Conservation (phyloP, 2,113 vertebrate species). For the Antechinus stuartii region DNA sequence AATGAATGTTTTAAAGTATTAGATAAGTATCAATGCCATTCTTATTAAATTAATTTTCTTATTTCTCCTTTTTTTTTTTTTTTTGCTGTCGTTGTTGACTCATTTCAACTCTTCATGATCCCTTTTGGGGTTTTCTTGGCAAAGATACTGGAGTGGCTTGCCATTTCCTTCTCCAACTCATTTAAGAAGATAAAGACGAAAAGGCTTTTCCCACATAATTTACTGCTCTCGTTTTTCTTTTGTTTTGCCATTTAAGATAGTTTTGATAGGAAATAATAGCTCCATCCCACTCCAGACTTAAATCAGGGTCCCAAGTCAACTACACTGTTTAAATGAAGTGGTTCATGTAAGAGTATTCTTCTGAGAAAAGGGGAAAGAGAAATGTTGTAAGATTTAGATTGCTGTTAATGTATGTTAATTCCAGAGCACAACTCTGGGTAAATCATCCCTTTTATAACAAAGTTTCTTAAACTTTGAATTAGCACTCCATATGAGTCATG, state of each 20-base stretch:
- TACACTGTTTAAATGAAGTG: not conserved
- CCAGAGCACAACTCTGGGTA: not conserved
- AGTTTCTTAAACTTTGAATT: no score
- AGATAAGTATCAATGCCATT: not conserved
- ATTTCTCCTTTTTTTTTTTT: not conserved
- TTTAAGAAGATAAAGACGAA: not conserved
- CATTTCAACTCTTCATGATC: not conserved
- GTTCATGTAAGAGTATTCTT: not conserved
- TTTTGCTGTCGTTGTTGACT: not conserved
- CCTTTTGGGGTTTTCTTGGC: not conserved
- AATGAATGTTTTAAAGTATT: not conserved
- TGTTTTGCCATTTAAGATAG: not conserved
- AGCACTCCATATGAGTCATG: no score
- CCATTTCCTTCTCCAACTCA: not conserved
- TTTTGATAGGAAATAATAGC: not conserved
- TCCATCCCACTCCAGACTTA: not conserved
- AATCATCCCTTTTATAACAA: not conserved
- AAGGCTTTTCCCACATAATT: not conserved
- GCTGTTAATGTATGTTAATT: no score
- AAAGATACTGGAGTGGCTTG: not conserved
- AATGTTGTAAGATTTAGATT: not conserved
- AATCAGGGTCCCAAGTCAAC: not conserved
- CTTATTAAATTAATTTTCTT: not conserved
- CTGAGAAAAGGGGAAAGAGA: not conserved
- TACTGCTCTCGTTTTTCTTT: not conserved